Conservation (phyloP, 2,113 vertebrate genomes). For the Gobio gobio region DNA sequence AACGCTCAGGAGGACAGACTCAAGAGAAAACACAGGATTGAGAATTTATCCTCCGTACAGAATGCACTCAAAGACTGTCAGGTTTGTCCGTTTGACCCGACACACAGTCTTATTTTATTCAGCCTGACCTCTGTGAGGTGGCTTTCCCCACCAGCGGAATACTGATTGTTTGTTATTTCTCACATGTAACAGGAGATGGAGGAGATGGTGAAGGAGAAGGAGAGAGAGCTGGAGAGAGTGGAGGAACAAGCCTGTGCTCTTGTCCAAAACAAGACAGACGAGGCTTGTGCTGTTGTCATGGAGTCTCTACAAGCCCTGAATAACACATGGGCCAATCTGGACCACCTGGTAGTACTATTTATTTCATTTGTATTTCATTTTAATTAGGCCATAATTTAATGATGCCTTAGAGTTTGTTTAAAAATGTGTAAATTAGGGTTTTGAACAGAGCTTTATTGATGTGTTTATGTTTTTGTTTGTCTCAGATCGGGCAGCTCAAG, state of each 20-base stretch:
- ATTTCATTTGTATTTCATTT: background rate
- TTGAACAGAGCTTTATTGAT: background rate
- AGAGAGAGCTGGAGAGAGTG: constrained; percentile 89
- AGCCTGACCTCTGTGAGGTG: background rate
- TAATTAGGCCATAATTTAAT: background rate
- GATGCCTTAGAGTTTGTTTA: background rate
- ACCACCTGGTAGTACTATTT: constrained; percentile 81
- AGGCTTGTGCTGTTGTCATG: constrained; percentile 82
- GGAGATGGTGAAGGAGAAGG: constrained; percentile 86
- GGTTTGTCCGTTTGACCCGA: constrained; percentile 67
- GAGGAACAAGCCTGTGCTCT: constrained; percentile 89
- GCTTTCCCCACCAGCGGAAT: background rate
- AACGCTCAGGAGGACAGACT: constrained; percentile 84
- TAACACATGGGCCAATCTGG: constrained; percentile 89
- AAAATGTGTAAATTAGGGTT: background rate
- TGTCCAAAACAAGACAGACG: constrained; percentile 91
- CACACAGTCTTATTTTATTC: background rate
- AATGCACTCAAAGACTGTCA: constrained; percentile 91
- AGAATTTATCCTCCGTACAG: constrained; percentile 91
- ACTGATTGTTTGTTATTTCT: background rate
- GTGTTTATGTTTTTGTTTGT: constrained; percentile 3
- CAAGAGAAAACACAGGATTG: constrained; percentile 84
- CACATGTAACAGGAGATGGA: constrained; percentile 85
- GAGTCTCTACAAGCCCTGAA: constrained; percentile 84
- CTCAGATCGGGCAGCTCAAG: constrained; percentile 87